These are phyloP conservation scores for Episyrphus balteatus DNA, from an alignment of 1,140 invertebrate species.

Conservation along the genomic window DNA sequence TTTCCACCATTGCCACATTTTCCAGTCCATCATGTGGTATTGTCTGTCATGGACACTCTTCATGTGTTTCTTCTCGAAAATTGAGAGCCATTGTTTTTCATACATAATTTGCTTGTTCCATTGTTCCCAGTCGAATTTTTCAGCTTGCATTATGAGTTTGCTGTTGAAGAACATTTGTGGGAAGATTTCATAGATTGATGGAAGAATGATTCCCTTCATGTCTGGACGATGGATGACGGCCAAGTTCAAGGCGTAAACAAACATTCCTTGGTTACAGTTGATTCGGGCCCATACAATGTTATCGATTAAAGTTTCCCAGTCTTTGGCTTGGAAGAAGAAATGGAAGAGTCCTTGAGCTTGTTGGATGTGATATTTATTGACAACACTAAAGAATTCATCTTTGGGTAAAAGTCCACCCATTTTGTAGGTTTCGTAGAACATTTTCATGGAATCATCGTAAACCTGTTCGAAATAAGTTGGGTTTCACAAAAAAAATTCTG, in stretches of 20 bases:
- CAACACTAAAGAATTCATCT: slow-evolving; percentile 29
- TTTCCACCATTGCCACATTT: slow-evolving; percentile 35
- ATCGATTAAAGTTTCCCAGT: slow-evolving; percentile 51
- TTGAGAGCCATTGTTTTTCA: slow-evolving; percentile 42
- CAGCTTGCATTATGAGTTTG: slow-evolving; percentile 43
- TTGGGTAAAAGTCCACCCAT: slow-evolving; percentile 20
- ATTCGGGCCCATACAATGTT: slow-evolving; percentile 47
- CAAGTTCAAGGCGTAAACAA: slow-evolving; percentile 45
- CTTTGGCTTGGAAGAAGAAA: slow-evolving; percentile 49
- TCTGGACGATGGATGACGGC: slow-evolving; percentile 48
- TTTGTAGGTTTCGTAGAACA: slow-evolving; percentile 25
- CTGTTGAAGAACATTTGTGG: slow-evolving; percentile 47
- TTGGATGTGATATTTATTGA: slow-evolving; percentile 34
- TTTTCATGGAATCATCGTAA: slow-evolving; percentile 23
- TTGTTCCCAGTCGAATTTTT: slow-evolving; percentile 34
- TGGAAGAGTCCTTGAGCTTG: slow-evolving; percentile 44
- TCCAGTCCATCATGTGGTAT: slow-evolving; percentile 31
- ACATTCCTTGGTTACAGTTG: slow-evolving; percentile 49
- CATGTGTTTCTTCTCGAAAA: slow-evolving; percentile 50
- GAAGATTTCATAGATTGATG: slow-evolving; percentile 50
- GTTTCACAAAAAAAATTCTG: background rate
- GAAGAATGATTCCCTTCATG: slow-evolving; percentile 45
- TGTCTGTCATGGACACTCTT: slow-evolving; percentile 7
- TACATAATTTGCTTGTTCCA: slow-evolving; percentile 30
- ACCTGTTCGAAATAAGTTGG: slow-evolving; percentile 8